Conservation (phyloP, 2,113 vertebrate species). For the Cynoglossus semilaevis region DNA sequence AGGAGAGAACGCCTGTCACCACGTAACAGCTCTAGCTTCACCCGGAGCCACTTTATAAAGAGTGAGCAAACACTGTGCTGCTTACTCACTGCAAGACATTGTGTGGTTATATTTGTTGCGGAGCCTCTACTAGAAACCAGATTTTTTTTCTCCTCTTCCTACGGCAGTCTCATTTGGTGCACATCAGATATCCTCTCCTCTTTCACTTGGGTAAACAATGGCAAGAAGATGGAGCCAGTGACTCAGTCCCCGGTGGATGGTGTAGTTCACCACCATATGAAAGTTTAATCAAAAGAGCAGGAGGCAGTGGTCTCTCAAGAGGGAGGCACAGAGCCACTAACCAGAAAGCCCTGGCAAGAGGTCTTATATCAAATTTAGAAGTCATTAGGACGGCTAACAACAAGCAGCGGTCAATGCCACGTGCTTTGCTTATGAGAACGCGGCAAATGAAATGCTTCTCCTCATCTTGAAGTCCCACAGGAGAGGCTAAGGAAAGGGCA, state of each 20-base stretch:
- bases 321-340: slow-evolving; percentile 48
- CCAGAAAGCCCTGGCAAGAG: slow-evolving; percentile 60
- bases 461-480: slow-evolving; percentile 46
- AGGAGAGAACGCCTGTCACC: slow-evolving; percentile 41
- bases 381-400: slow-evolving; percentile 75
- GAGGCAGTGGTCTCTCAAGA: slow-evolving; percentile 62
- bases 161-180: slow-evolving; percentile 61
- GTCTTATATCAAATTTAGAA: slow-evolving; percentile 75
- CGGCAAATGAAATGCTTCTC: slow-evolving; percentile 56
- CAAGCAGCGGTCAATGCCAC: slow-evolving; percentile 50
- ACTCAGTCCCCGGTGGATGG: slow-evolving; percentile 52
- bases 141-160: slow-evolving; percentile 30
- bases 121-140: slow-evolving; percentile 46
- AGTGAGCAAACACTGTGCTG: slow-evolving; percentile 54
- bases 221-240: slow-evolving; percentile 55
- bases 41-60: slow-evolving; percentile 54
- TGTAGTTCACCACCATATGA: slow-evolving; percentile 64
- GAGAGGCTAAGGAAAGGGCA: slow-evolving; percentile 53
- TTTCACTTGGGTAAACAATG: slow-evolving; percentile 68
- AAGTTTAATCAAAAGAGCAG: slow-evolving; percentile 74
- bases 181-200: slow-evolving; percentile 68
- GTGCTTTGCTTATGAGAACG: slow-evolving; percentile 48
- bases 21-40: slow-evolving; percentile 43
- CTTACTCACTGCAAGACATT: slow-evolving; percentile 50
- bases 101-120: slow-evolving; percentile 49